Percentiles rank a stretch among this genome's conserved stretches.
These are phyloP conservation scores for Hydropotes inermis DNA, from an alignment of 2,113 vertebrate genomes.

Conservation along the genomic window DNA sequence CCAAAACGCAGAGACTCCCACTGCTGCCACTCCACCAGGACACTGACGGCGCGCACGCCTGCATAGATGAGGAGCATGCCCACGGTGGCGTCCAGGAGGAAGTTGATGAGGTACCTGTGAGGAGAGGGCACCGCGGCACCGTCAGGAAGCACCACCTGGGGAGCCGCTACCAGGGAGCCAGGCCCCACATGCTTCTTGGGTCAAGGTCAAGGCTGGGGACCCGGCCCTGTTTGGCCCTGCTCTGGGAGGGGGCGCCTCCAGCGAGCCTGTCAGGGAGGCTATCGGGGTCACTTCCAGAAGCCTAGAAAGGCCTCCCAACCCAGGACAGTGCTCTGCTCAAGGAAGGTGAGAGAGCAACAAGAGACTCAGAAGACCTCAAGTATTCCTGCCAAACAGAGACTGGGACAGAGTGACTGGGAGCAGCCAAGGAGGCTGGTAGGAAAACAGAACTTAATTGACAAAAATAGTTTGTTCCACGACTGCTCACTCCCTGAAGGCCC, in stretches of 20 bases:
- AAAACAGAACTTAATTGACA: neutral
- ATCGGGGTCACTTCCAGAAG: neutral
- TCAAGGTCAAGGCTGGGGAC: neutral
- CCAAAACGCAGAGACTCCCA: constrained; percentile 98
- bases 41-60: constrained; percentile 90
- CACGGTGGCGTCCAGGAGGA: constrained; percentile 94
- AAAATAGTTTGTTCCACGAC: neutral
- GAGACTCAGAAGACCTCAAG: neutral
- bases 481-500: neutral
- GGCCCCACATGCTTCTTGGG: neutral
- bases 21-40: constrained; percentile 95
- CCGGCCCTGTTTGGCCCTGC: neutral
- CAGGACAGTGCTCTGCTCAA: neutral
- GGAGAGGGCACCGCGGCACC: neutral
- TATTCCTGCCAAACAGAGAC: neutral
- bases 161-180: neutral
- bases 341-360: neutral
- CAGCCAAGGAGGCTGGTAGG: neutral
- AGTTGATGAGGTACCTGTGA: constrained; percentile 97
- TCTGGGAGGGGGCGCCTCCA: neutral
- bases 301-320: neutral
- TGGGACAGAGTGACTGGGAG: neutral
- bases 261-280: neutral
- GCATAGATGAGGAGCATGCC: constrained; percentile 98
- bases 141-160: neutral